Base-by-base conservation (phyloP, 2,888 invertebrate species). In the Sialis lutaria region DNA sequence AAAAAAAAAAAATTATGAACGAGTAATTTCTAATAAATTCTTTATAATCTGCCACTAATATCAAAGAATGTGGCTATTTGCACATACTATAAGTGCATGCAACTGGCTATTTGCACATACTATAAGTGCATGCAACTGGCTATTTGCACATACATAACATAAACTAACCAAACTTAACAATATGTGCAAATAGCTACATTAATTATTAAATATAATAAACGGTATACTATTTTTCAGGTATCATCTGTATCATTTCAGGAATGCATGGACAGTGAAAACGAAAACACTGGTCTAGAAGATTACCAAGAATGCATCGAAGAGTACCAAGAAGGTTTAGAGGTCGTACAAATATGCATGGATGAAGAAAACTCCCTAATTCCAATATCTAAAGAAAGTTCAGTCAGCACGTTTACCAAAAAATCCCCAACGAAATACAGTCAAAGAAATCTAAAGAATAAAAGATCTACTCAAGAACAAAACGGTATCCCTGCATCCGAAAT, bases 241-340 rank as follows among this genome's bases (percentile, higher is more conserved):
- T 51, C 51, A 44, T 54, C 50, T 48, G 48, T 50, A 46, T 52
- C 57, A 58, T 57, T 53, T 53, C 65, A 71, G 70, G 71, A 71
- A 63, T 70, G 65, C 54, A 59, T 70, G 48, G 70, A 70, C 75
- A 75, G 1, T 60, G 72, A 72, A 6, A 74, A 74, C 34, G 75
- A 76, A 48, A 75, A 76, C 53, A 76, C 75, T 1, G 75, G 75
- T 40, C 68, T 76, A 62, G 76, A 77, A 49, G 76, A 76, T 41
- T 77, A 74, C 55, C 76, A 77, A 58, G 76, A 77, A 60, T 77
- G 76, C 54, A 68, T 77, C 40, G 76, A 77, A 58, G 76, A 76
- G 55, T 76, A 76, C 53, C 75, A 75, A 5, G 76, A 77, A 57
- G 75, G 75, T 12, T 54, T 77, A 47, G 75, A 76, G 58, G 74